Evolutionary conservation across 2,797 vertebrate genomes (phyloP), one percentile per base, ranked within the genome.

Genomic region (Fundulus diaphanus): DNA sequence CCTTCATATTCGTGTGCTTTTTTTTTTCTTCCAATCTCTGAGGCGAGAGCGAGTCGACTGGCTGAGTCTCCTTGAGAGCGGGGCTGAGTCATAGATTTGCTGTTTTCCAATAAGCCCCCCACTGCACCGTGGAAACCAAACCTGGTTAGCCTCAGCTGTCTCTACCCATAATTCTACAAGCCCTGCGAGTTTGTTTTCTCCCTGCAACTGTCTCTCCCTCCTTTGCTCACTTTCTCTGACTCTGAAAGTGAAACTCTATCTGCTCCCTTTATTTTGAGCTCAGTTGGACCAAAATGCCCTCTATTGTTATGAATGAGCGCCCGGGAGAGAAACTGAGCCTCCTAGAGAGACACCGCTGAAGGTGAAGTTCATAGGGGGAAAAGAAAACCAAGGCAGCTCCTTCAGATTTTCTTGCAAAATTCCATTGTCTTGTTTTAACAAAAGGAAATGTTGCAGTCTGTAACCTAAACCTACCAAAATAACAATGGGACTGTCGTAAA

Each of bases 61-160:
- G 81, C 88, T 73, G 74, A 82, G 90, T 87, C 89, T 92, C 87
- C 81, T 88, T 83, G 84, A 90, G 90, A 89, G 89, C 85, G 72
- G 49, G 77, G 82, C 89, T 92, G 92, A 93, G 86, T 93, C 92
- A 93, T 84, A 87, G 85, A 91, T 88, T 85, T 92, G 87, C 89
- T 92, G 91, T 92, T 93, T 93, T 93, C 92, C 92, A 93, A 92
- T 91, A 90, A 93, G 81, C 88, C 91, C 92, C 91, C 90, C 85
- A 88, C 92, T 72, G 89, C 85, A 90, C 82, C 66, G 87, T 89
- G 89, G 89, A 93, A 92, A 92, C 92, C 90, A 90, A 94, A 92
- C 89, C 93, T 95, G 93, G 92, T 93, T 94, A 94, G 93, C 92
- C 92, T 95, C 93, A 93, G 91, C 90, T 91, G 93, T 93, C 92